Percentiles rank a stretch among this genome's conserved stretches.
These are phyloP conservation scores for Protobothrops flavoviridis DNA, from an alignment of 2,113 vertebrate species.

Conservation along the genomic window DNA sequence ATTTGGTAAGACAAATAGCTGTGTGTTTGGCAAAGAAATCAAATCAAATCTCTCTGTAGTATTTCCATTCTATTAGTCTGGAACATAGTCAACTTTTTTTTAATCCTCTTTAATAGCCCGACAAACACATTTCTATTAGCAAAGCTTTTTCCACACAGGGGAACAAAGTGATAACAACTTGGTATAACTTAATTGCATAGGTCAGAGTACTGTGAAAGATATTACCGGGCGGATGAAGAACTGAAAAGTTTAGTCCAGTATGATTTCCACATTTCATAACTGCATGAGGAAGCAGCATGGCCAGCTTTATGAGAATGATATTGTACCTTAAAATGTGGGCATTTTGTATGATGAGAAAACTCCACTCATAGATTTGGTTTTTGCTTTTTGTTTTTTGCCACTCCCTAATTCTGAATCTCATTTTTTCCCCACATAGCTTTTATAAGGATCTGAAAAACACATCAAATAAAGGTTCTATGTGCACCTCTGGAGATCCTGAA, in stretches of 20 bases:
- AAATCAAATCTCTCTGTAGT: background rate
- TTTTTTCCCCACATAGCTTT: background rate
- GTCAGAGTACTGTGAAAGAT: background rate
- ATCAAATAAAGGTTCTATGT: background rate
- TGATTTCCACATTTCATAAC: background rate
- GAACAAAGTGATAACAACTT: background rate
- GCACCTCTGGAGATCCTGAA: background rate
- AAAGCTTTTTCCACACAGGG: background rate
- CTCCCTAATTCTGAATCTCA: background rate
- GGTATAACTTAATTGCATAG: background rate
- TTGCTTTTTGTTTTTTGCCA: background rate
- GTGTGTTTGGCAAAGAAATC: background rate
- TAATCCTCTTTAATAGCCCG: background rate
- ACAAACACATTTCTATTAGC: background rate
- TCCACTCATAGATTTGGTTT: background rate
- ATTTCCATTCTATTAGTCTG: background rate
- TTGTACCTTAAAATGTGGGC: background rate
- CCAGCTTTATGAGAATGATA: background rate
- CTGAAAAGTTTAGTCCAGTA: background rate
- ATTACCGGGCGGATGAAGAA: background rate
- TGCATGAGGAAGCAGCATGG: background rate
- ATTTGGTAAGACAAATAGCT: background rate
- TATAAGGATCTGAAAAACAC: background rate
- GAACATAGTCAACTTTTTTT: background rate
- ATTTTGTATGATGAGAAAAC: background rate